Evolutionary conservation across 2,113 vertebrate genomes (phyloP), one percentile per base, ranked within the genome.

Genomic region (Hemibagrus wyckioides): DNA sequence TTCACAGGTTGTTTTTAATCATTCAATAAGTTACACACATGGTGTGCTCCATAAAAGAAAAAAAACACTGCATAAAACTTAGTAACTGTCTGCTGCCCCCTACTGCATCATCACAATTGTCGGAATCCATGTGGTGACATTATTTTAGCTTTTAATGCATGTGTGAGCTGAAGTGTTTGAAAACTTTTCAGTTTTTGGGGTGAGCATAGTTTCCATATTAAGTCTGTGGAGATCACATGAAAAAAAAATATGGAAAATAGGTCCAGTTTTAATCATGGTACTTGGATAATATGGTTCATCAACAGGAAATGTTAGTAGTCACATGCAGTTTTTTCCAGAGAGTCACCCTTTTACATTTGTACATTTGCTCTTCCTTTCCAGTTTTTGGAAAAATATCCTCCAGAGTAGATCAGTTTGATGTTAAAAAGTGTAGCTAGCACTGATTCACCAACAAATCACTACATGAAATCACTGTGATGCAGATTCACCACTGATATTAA

Each of bases 51-150:
- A 23, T 44, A 75, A 13, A 25, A 10, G 39, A 7, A 15, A n/a
- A 59, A 6, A n/a, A 17, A 8, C 76, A 25, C 44, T 36, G 0
- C 36, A 25, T 82, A 19, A 85, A 44, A 25, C 83, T 88, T 13
- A 57, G 44, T 92, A 91, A 91, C 91, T 90, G 92, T 93, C 90
- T 95, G 91, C 94, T 94, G 94, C 94, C 95, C 94, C 92, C 95
- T 96, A 89, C 94, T 95, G 94, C 91, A 92, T 85, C 80, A 86
- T 28, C 71, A 76, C n/a, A 7, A 71, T n/a, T 30, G 3, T 50
- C 59, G 39, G 84, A 52, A 80, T 19, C 36, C 33, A 33, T 56
- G 17, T 48, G 33, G 48, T 56, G 76, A 67, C 25, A 52, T 52
- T 52, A 17, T 50, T 75, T 33, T 10, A 48, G 50, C 23, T 63